These are phyloP conservation scores for Sebastes hopkinsi DNA, from an alignment of 2,797 vertebrate species.

Conservation along the genomic window DNA sequence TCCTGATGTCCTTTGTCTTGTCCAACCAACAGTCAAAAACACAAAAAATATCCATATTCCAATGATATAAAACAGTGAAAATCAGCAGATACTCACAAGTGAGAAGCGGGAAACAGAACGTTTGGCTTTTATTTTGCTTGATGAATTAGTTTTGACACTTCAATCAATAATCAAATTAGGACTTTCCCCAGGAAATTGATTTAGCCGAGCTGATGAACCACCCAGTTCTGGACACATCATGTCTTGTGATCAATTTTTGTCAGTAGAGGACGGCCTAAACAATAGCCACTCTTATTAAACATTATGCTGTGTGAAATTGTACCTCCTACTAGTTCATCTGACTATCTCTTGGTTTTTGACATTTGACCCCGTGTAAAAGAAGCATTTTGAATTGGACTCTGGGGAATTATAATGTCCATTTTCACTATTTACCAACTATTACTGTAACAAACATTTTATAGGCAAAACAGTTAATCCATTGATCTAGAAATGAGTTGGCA, in stretches of 20 bases:
- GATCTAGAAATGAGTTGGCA: neutral
- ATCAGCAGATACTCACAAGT: neutral
- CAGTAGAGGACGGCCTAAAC: neutral
- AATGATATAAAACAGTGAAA: neutral
- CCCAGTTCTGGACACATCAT: neutral
- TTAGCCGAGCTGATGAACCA: neutral
- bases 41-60: neutral
- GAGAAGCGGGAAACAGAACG: neutral
- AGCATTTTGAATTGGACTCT: neutral
- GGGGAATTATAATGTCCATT: neutral
- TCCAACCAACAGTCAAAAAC: neutral
- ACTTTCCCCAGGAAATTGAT: slow-evolving; percentile 10
- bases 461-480: neutral
- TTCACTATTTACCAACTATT: neutral
- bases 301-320: neutral
- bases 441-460: neutral
- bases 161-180: slow-evolving; percentile 9
- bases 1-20: neutral
- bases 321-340: neutral
- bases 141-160: neutral
- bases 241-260: slow-evolving; percentile 15
- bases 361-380: neutral
- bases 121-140: neutral
- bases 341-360: neutral
- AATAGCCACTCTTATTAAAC: neutral